Evolutionary conservation across 2,797 vertebrate species (phyloP).

Genomic region (Diplodus sargus): DNA sequence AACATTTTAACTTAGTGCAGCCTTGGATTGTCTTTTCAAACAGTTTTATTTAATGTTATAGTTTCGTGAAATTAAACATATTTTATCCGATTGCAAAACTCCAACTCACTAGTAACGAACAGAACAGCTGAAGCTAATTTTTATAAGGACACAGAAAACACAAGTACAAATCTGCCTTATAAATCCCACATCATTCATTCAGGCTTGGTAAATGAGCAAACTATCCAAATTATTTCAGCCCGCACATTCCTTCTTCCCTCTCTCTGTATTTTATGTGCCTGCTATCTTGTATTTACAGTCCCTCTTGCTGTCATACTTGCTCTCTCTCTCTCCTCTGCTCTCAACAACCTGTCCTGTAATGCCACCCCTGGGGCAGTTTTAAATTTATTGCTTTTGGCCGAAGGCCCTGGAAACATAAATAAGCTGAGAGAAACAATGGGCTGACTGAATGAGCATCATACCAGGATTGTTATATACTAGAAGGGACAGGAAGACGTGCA

Average conservation of each 20-base stretch:
- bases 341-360: slow-evolving; percentile 73
- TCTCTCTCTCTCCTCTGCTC: slow-evolving; percentile 49
- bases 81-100: slow-evolving; percentile 9
- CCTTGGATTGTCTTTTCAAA: too few relatives aligned
- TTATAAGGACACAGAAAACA: slow-evolving; percentile 6
- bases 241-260: slow-evolving; percentile 20
- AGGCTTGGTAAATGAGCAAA: slow-evolving; percentile 13
- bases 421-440: slow-evolving; percentile 77
- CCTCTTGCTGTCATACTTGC: slow-evolving; percentile 46
- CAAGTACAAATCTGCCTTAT: not conserved
- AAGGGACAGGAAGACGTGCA: slow-evolving; percentile 64
- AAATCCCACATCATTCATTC: slow-evolving; percentile 35
- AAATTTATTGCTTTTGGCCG: slow-evolving; percentile 80
- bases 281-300: slow-evolving; percentile 71
- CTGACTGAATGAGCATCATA: slow-evolving; percentile 68
- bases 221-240: slow-evolving; percentile 12
- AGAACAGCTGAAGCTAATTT: not conserved
- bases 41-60: too few relatives aligned
- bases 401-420: slow-evolving; percentile 76
- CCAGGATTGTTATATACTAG: slow-evolving; percentile 62
- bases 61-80: not conserved
- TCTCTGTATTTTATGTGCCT: slow-evolving; percentile 33
- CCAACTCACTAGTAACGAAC: not conserved
- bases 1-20: too few relatives aligned
- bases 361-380: slow-evolving; percentile 78